These are phyloP conservation scores for Myiozetetes cayanensis DNA, from an alignment of 2,113 vertebrate genomes.

Conservation along the genomic window DNA sequence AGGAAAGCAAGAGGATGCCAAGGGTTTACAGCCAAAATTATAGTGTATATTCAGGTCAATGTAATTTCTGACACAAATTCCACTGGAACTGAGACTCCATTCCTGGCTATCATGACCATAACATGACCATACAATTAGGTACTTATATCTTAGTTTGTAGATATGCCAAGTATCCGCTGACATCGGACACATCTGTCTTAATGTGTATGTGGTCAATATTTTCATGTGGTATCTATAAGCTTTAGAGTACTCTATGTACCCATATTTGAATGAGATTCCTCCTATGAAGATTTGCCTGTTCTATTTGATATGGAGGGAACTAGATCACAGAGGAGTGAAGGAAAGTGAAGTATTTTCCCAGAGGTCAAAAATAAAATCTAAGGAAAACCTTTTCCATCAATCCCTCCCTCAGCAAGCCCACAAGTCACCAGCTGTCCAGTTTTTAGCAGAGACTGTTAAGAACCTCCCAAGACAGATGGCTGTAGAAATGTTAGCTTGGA, in stretches of 20 bases:
- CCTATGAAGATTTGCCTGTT: not conserved
- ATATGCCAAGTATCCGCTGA: not conserved
- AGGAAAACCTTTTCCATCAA: not conserved
- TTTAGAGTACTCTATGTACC: not conserved
- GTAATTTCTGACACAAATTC: not conserved
- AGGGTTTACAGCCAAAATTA: not conserved
- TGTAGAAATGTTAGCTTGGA: not conserved
- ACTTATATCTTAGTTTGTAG: not conserved
- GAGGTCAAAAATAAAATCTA: not conserved
- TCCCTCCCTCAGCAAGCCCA: not conserved
- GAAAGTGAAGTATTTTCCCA: not conserved
- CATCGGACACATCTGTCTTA: not conserved
- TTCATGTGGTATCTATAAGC: not conserved
- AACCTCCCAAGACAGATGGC: not conserved
- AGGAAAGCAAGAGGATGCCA: not conserved
- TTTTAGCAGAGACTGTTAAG: not conserved
- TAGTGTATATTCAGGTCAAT: rapidly evolving
- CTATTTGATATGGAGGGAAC: not conserved
- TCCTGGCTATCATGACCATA: not conserved
- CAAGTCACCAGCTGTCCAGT: not conserved
- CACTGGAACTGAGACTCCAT: not conserved
- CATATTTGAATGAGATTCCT: not conserved
- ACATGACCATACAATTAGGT: not conserved
- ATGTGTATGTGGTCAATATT: not conserved
- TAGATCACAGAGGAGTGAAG: not conserved